Percentiles rank a stretch among this genome's conserved stretches.
phyloP scores from a whole-genome alignment of 2,113 vertebrate species.

The Platichthys stellatus region DNA sequence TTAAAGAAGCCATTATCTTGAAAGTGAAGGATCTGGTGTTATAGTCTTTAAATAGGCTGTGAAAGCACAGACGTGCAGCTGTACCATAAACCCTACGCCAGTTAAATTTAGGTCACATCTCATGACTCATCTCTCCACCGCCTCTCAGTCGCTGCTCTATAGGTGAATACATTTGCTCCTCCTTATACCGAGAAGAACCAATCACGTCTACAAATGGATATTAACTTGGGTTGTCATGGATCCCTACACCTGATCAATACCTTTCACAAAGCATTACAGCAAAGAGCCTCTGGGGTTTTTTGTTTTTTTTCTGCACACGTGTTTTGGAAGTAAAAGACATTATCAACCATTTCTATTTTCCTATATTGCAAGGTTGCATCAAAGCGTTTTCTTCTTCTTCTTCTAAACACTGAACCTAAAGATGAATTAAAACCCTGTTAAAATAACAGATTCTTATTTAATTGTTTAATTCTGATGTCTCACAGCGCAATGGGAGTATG shows the following conservation, averaged over 20 bases:
- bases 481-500: constrained; percentile 10
- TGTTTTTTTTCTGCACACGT: constrained; percentile 48
- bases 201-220: constrained; percentile 81
- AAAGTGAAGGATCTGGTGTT: constrained; percentile 13
- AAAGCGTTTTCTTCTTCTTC: too few species aligned
- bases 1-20: constrained; percentile 19
- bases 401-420: neutral
- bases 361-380: neutral
- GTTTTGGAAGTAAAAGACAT: constrained; percentile 1
- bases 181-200: constrained; percentile 77
- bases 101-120: too few species aligned
- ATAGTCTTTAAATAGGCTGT: neutral
- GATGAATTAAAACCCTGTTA: neutral
- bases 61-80: too few species aligned
- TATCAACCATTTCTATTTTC: neutral
- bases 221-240: constrained; percentile 91
- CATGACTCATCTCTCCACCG: too few species aligned
- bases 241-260: constrained; percentile 90
- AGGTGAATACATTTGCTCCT: too few species aligned
- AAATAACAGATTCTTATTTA: too few species aligned
- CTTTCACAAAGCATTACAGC: constrained; percentile 73
- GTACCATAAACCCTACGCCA: too few species aligned
- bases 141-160: too few species aligned
- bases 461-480: neutral
- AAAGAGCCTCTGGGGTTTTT: constrained; percentile 69